Conservation (phyloP, 2,113 vertebrate genomes). For the Erpornis zantholeuca region DNA sequence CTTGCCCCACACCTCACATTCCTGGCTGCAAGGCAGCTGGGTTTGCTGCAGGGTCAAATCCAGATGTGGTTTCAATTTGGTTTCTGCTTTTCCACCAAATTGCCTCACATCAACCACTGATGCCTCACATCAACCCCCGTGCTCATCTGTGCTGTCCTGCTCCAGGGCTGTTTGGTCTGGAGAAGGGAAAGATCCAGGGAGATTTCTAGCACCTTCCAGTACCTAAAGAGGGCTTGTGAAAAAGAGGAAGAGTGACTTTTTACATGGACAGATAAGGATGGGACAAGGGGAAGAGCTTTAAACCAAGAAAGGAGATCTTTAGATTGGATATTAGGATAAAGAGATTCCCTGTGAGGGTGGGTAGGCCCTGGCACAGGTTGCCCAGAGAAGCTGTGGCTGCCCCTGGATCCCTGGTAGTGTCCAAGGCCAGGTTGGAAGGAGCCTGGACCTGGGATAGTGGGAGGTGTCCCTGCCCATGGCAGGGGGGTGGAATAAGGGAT, state of each 20-base stretch:
- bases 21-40: not conserved
- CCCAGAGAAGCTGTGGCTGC: not conserved
- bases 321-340: not conserved
- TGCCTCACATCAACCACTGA: fast-evolving
- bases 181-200: not conserved
- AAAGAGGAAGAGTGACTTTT: not conserved
- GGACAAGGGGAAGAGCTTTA: not conserved
- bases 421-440: fast-evolving
- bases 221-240: not conserved
- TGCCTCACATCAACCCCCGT: not conserved
- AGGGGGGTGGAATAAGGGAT: not conserved
- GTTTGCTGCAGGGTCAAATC: not conserved
- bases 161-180: not conserved
- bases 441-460: not conserved
- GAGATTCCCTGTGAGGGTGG: too few relatives aligned
- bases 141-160: not conserved
- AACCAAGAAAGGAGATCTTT: not conserved
- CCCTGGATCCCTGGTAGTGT: not conserved
- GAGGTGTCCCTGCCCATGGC: not conserved
- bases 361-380: not conserved
- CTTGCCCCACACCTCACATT: not conserved
- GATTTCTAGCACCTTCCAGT: not conserved
- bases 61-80: not conserved
- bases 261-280: not conserved
- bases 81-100: not conserved